Conservation (phyloP, 2,797 vertebrate genomes). For the Microcaecilia unicolor region DNA sequence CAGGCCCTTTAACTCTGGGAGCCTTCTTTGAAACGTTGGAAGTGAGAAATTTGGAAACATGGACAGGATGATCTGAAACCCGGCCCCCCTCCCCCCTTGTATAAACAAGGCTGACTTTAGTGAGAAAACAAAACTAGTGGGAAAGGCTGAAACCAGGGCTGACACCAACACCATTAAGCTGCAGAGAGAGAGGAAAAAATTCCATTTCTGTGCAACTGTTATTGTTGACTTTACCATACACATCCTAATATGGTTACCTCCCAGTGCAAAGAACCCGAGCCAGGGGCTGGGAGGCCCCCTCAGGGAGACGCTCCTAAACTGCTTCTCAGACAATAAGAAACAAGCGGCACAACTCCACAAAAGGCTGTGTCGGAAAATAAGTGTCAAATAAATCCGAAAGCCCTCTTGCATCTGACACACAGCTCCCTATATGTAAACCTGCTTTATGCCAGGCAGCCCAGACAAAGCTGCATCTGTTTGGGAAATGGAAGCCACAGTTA, state of each 20-base stretch:
- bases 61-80: no score
- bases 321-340: slow-evolving; percentile 88
- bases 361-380: slow-evolving; percentile 63
- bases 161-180: slow-evolving; percentile 82
- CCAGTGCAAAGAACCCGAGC: slow-evolving; percentile 63
- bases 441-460: slow-evolving; percentile 22
- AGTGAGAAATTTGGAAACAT: slow-evolving; percentile 52
- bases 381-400: slow-evolving; percentile 58
- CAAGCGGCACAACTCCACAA: slow-evolving; percentile 78
- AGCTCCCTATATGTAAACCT: slow-evolving; percentile 40
- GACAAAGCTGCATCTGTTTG: slow-evolving; percentile 27
- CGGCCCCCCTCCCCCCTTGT: slow-evolving; percentile 50
- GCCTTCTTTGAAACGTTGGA: neutral
- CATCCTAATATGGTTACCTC: slow-evolving; percentile 96
- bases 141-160: slow-evolving; percentile 67
- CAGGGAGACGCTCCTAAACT: slow-evolving; percentile 69
- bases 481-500: slow-evolving; percentile 26
- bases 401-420: slow-evolving; percentile 41
- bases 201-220: slow-evolving; percentile 91
- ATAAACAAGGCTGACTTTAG: slow-evolving; percentile 58
- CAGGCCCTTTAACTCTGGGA: neutral
- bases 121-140: slow-evolving; percentile 49
- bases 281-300: slow-evolving; percentile 66
- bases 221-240: slow-evolving; percentile 96
- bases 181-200: slow-evolving; percentile 48